phyloP scores from a whole-genome alignment of 2,113 vertebrate species.

The Bubo bubo region DNA sequence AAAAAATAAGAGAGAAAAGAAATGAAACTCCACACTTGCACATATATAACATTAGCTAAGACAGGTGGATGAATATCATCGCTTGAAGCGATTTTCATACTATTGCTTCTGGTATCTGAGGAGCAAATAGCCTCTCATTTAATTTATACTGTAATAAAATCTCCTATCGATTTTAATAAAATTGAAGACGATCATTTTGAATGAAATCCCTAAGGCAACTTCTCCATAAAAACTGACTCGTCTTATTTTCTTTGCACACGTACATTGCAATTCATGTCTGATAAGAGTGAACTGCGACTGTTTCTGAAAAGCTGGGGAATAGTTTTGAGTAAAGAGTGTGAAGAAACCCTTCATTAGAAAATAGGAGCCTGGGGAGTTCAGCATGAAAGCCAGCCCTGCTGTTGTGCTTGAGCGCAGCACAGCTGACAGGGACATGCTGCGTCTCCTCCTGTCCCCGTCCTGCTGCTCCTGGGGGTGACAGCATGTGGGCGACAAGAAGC shows the following conservation, averaged over 20 bases:
- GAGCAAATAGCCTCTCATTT: conserved; percentile 64
- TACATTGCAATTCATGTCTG: background rate
- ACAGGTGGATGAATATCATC: conserved; percentile 20
- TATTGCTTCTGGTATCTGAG: conserved; percentile 59
- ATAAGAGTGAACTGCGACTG: background rate
- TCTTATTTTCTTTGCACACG: background rate
- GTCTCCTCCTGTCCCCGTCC: background rate
- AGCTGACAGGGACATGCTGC: fast-evolving
- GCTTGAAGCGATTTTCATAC: conserved; percentile 2
- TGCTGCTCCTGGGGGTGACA: background rate
- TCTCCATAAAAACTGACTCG: conserved; percentile 39
- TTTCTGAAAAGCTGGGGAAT: background rate
- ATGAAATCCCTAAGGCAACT: conserved; percentile 64
- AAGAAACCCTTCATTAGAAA: background rate
- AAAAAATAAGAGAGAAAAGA: background rate
- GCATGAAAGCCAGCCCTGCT: background rate
- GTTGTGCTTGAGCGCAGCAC: background rate
- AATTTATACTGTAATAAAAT: conserved; percentile 77
- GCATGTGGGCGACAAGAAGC: background rate
- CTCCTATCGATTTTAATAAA: conserved; percentile 80
- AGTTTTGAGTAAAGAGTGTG: background rate
- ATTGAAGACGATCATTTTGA: conserved; percentile 72
- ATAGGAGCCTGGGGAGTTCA: background rate
- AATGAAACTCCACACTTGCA: background rate
- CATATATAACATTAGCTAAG: conserved; percentile 23